phyloP scores from a whole-genome alignment of 2,113 vertebrate species.

The Taurulus bubalis region DNA sequence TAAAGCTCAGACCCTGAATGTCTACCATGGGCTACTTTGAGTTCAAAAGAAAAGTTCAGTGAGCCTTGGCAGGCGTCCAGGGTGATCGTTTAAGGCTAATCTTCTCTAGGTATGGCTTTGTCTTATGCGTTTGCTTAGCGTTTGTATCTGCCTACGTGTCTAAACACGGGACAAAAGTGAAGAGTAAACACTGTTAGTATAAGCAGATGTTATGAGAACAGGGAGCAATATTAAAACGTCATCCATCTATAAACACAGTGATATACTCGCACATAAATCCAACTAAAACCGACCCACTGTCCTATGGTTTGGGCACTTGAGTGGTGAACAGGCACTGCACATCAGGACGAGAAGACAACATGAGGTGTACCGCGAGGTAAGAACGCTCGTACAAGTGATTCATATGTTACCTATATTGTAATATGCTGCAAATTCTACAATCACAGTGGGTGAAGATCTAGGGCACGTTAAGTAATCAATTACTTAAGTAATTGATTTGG shows the following conservation, averaged over 20 bases:
- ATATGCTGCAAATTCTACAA: slow-evolving; percentile 21
- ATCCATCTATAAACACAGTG: slow-evolving; percentile 27
- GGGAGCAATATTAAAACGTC: slow-evolving; percentile 31
- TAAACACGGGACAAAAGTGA: slow-evolving; percentile 29
- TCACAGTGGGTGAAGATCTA: slow-evolving; percentile 39
- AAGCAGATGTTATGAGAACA: slow-evolving; percentile 12
- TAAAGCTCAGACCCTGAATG: slow-evolving; percentile 54
- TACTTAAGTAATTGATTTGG: too few species aligned
- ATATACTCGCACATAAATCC: slow-evolving; percentile 45
- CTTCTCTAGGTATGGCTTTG: slow-evolving; percentile 64
- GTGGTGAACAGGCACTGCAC: slow-evolving; percentile 76
- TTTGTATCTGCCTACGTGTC: slow-evolving; percentile 3
- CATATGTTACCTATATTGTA: slow-evolving; percentile 10
- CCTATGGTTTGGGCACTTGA: slow-evolving; percentile 73
- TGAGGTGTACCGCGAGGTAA: slow-evolving; percentile 48
- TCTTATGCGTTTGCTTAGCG: slow-evolving; percentile 18
- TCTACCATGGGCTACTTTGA: slow-evolving; percentile 44
- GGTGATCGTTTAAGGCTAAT: slow-evolving; percentile 64
- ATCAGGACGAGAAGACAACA: slow-evolving; percentile 41
- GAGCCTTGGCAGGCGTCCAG: slow-evolving; percentile 42
- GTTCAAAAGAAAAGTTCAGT: slow-evolving; percentile 46
- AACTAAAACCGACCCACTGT: slow-evolving; percentile 54
- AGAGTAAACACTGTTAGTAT: slow-evolving; percentile 47
- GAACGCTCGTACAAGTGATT: slow-evolving; percentile 18
- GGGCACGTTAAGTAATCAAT: background rate